Evolutionary conservation across 2,888 invertebrate species (phyloP).

Genomic region (Idaea aversata): DNA sequence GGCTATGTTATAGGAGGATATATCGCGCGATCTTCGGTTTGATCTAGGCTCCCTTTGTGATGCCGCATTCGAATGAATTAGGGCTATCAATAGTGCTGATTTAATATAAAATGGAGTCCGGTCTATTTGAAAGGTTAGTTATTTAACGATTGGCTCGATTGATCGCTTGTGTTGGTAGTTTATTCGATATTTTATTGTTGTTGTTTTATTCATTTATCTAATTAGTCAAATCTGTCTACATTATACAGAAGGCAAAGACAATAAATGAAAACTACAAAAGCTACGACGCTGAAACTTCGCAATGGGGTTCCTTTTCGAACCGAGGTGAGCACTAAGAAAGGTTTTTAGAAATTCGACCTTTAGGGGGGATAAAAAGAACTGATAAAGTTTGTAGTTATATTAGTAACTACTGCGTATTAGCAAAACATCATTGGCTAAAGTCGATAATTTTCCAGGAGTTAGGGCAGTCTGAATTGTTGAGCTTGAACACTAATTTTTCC

Average conservation of each 20-base stretch:
- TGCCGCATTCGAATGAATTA: conserved; percentile 28
- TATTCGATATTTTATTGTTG: background rate
- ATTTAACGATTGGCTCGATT: background rate
- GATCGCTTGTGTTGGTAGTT: background rate
- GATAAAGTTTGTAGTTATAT: no score
- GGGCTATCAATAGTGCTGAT: conserved; percentile 26
- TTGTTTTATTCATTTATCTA: background rate
- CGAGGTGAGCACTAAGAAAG: no score
- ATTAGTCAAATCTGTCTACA: background rate
- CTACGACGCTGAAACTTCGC: no score
- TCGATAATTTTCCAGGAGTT: background rate
- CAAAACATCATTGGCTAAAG: background rate
- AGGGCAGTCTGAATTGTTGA: background rate
- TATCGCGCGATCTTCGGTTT: conserved; percentile 33
- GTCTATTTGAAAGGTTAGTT: background rate
- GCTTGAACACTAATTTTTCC: background rate
- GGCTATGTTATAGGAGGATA: conserved; percentile 26
- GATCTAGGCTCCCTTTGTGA: conserved; percentile 34
- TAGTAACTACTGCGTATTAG: no score
- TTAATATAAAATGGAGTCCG: conserved; percentile 9
- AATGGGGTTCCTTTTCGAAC: no score
- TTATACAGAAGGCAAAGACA: no score
- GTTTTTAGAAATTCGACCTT: no score
- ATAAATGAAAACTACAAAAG: no score
- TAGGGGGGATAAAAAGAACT: no score